A percentile compares a stretch with the other conserved stretches of the same genome.
These are phyloP conservation scores for Ophion slaviceki DNA, from an alignment of 2,888 invertebrate species.

Conservation along the genomic window DNA sequence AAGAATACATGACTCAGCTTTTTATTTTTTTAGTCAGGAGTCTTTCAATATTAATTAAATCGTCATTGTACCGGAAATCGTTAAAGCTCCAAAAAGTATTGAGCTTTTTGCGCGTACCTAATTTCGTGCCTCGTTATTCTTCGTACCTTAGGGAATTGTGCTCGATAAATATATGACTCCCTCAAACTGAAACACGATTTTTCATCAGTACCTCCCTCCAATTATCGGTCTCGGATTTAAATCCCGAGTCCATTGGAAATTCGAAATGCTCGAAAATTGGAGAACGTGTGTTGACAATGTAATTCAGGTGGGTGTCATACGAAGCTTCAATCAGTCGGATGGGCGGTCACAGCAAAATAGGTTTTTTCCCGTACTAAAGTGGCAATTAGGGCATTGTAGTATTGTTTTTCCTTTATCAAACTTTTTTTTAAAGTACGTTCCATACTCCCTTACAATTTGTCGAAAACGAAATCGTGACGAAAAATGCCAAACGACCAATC, in stretches of 20 bases:
- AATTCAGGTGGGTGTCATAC: slow-evolving; percentile 26
- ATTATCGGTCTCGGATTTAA: slow-evolving; percentile 12
- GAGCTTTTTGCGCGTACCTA: background rate
- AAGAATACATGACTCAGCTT: background rate
- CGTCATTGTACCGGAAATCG: background rate
- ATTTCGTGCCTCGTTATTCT: background rate
- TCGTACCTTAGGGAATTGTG: background rate
- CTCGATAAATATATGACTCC: slow-evolving; percentile 2
- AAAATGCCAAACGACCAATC: background rate
- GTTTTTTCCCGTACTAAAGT: slow-evolving; percentile 15
- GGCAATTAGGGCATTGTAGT: slow-evolving; percentile 28
- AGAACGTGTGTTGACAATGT: slow-evolving; percentile 37
- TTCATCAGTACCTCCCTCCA: background rate
- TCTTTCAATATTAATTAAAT: background rate
- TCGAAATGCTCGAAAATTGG: slow-evolving; percentile 28
- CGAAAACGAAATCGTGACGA: background rate
- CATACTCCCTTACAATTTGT: background rate
- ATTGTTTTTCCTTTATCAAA: background rate
- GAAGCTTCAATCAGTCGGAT: slow-evolving; percentile 4
- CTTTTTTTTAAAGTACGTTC: background rate
- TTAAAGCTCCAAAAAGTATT: background rate
- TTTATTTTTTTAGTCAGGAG: background rate
- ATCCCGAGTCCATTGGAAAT: slow-evolving; percentile 16
- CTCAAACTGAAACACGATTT: slow-evolving; percentile 29
- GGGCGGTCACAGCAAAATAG: slow-evolving; percentile 9